Percentiles rank a stretch among this genome's conserved stretches.
Conservation (phyloP, 1,140 invertebrate genomes). For the Galleria mellonella region DNA sequence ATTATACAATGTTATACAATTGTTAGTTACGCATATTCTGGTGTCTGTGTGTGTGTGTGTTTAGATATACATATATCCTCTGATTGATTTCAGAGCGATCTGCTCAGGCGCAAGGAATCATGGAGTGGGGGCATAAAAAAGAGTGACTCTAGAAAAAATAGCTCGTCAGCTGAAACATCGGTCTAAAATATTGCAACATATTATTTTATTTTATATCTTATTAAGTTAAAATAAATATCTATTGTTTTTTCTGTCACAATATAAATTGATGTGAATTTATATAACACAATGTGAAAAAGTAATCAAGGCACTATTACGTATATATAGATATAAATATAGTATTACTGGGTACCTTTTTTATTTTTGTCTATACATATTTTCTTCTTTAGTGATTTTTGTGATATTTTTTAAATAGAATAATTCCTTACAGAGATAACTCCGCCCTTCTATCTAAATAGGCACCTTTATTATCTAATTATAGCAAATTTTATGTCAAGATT, state of each 20-base stretch:
- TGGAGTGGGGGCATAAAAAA: conserved; percentile 49
- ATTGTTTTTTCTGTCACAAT: neutral
- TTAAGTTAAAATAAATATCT: neutral
- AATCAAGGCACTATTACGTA: too few species aligned
- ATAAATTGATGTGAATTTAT: neutral
- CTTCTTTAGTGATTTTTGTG: too few species aligned
- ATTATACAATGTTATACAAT: neutral
- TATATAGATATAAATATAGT: too few species aligned
- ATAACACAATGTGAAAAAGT: neutral
- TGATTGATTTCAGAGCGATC: conserved; percentile 50
- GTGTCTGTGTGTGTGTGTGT: too few species aligned
- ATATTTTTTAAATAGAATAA: too few species aligned
- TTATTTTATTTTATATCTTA: neutral
- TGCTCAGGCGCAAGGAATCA: conserved; percentile 52
- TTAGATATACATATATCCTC: neutral
- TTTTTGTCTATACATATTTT: too few species aligned
- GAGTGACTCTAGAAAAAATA: conserved; percentile 43
- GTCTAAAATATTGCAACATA: conserved; percentile 32
- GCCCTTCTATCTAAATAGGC: too few species aligned
- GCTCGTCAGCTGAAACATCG: conserved; percentile 58
- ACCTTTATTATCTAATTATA: too few species aligned
- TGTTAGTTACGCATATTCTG: too few species aligned
- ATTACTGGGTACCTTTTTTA: too few species aligned
- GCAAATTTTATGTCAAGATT: too few species aligned
- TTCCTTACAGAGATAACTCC: too few species aligned